Evolutionary conservation across 2,888 invertebrate genomes (phyloP).

Genomic region (Lydus trimaculatus): DNA sequence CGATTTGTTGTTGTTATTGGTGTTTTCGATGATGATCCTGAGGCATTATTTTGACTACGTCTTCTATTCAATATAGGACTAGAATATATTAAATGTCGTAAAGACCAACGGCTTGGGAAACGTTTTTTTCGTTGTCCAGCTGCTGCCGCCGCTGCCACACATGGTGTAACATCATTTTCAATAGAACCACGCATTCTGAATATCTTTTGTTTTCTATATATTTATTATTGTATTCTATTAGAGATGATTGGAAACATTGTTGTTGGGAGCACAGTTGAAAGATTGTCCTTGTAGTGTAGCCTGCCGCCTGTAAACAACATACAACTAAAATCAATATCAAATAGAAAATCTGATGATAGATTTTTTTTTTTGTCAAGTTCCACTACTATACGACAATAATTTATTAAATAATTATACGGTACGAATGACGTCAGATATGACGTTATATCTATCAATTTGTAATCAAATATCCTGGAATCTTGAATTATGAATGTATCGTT

Average conservation of each 20-base stretch:
- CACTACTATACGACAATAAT: not conserved
- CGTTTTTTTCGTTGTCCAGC: slow-evolving; percentile 57
- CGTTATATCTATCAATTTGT: not conserved
- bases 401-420: not conserved
- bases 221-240: not conserved
- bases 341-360: not conserved
- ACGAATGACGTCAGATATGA: not conserved
- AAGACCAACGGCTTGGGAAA: slow-evolving; percentile 68
- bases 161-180: slow-evolving; percentile 48
- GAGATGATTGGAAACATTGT: not conserved
- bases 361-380: not conserved
- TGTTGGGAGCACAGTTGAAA: not conserved
- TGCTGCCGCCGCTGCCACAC: slow-evolving; percentile 40
- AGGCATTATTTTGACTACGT: slow-evolving; percentile 57
- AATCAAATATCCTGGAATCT: no score
- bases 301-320: slow-evolving; percentile 1
- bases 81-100: slow-evolving; percentile 73
- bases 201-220: not conserved
- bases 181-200: slow-evolving; percentile 42
- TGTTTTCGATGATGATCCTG: slow-evolving; percentile 48
- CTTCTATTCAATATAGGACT: slow-evolving; percentile 74
- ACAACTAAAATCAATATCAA: not conserved
- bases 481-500: no score
- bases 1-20: slow-evolving; percentile 35
- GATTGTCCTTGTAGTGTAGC: not conserved